These are phyloP conservation scores for Luperina testacea DNA, from an alignment of 2,888 invertebrate species.

Conservation along the genomic window DNA sequence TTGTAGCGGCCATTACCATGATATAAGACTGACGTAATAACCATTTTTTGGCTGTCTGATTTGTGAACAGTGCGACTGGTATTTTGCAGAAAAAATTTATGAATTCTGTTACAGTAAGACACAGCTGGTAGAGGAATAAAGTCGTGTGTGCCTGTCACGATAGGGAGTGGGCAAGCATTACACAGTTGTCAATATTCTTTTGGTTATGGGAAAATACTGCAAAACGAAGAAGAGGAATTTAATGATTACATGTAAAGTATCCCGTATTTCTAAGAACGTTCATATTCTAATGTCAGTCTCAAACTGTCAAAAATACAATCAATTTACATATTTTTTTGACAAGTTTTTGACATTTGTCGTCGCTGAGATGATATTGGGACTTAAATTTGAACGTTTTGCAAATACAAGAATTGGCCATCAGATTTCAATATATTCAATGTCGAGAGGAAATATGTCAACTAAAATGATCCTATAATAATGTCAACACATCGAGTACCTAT, in stretches of 20 bases:
- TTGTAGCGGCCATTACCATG: conserved; percentile 25
- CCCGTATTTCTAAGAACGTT: too few species aligned
- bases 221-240: too few species aligned
- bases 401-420: too few species aligned
- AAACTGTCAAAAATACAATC: too few species aligned
- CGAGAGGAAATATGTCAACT: background rate
- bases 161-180: background rate
- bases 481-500: too few species aligned
- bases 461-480: background rate
- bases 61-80: background rate
- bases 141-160: background rate
- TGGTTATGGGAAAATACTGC: too few species aligned
- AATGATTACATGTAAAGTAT: background rate
- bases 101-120: background rate
- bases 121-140: background rate
- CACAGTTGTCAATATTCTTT: background rate
- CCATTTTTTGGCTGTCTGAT: background rate
- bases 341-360: too few species aligned
- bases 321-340: too few species aligned
- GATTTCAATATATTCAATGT: background rate
- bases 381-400: too few species aligned
- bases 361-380: too few species aligned
- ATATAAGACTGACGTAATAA: conserved; percentile 8
- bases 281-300: too few species aligned
- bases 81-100: background rate